A percentile compares a stretch with the other conserved stretches of the same genome.
phyloP scores from a whole-genome alignment of 2,797 vertebrate species.

The Podarcis lilfordi region DNA sequence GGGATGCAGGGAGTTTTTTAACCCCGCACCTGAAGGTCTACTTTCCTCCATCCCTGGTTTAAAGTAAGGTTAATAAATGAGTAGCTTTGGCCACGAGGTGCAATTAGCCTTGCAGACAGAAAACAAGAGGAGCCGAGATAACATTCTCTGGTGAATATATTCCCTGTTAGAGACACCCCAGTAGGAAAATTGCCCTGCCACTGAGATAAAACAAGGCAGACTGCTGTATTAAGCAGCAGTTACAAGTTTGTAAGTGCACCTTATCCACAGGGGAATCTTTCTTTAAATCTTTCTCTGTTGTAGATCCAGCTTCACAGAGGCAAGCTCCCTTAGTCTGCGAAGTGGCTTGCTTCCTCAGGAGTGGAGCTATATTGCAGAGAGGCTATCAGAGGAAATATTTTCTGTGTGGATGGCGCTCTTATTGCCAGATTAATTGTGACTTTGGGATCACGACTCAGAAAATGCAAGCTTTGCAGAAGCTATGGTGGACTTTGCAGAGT shows the following conservation, averaged over 20 bases:
- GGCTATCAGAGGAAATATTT: not conserved
- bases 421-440: not conserved
- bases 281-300: not conserved
- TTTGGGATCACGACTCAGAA: not conserved
- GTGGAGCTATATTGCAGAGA: not conserved
- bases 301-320: not conserved
- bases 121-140: not conserved
- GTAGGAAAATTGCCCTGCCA: not conserved
- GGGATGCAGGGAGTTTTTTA: too few relatives aligned
- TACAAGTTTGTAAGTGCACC: not conserved
- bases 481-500: constrained; percentile 18
- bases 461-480: too few relatives aligned
- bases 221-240: not conserved
- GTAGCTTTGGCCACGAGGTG: not conserved
- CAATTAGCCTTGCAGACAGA: not conserved
- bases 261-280: not conserved
- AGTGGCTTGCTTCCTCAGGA: not conserved
- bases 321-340: not conserved
- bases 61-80: not conserved
- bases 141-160: not conserved
- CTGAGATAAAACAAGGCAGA: not conserved
- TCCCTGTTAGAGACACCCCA: not conserved
- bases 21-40: too few relatives aligned
- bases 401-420: not conserved
- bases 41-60: not conserved